These are phyloP conservation scores for Sinohyriopsis cumingii DNA, from an alignment of 2,888 invertebrate genomes.

Conservation along the genomic window DNA sequence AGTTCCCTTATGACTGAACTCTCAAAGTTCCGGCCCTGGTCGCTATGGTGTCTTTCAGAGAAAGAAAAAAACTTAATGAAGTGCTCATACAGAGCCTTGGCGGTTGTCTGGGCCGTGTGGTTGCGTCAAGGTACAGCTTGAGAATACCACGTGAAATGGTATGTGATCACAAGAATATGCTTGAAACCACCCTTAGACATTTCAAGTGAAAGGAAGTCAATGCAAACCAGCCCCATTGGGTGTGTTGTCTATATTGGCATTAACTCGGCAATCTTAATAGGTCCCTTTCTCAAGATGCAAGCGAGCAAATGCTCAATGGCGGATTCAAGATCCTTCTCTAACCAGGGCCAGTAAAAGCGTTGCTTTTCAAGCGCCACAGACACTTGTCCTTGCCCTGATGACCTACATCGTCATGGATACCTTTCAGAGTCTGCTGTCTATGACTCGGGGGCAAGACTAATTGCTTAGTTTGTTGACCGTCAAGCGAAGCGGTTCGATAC, in stretches of 20 bases:
- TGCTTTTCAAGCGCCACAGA: conserved; percentile 8
- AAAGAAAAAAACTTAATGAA: conserved; percentile 17
- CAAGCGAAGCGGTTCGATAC: conserved; percentile 3
- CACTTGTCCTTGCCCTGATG: conserved; percentile 21
- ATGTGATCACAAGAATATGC: conserved; percentile 16
- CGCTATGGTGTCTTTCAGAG: conserved; percentile 18
- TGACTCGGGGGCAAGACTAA: conserved; percentile 8
- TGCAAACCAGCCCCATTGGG: conserved; percentile 14
- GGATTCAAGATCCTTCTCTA: conserved; percentile 8
- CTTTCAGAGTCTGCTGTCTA: conserved; percentile 1
- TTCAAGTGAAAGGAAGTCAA: conserved; percentile 11
- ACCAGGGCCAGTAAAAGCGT: conserved; percentile 12
- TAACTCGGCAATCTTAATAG: conserved; percentile 2
- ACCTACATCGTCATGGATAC: conserved; percentile 19
- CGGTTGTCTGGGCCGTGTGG: conserved; percentile 18
- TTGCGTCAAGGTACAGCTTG: conserved; percentile 18
- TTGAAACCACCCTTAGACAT: conserved; percentile 8
- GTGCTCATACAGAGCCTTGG: conserved; percentile 9
- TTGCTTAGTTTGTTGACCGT: conserved; percentile 4
- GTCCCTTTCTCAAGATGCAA: conserved; percentile 9
- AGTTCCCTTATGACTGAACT: conserved; percentile 11
- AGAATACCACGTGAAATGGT: conserved; percentile 16
- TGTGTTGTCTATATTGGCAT: conserved; percentile 4
- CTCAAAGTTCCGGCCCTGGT: conserved; percentile 26
- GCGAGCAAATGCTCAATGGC: conserved; percentile 4